Evolutionary conservation across 2,888 invertebrate species (phyloP).

Genomic region (Punctoribates punctum): DNA sequence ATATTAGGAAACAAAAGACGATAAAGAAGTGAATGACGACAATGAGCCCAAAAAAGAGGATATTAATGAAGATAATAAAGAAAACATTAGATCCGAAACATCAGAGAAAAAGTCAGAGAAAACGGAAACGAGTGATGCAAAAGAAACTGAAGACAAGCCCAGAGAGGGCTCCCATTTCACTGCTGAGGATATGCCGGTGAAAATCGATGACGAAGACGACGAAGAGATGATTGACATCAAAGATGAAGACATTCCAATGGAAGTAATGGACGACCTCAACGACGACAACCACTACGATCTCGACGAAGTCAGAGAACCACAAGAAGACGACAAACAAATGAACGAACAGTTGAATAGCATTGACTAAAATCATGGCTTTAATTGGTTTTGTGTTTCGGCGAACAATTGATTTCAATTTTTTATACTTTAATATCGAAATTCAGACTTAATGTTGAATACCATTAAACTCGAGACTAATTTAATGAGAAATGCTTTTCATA

Average conservation of each 20-base stretch:
- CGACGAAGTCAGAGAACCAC: conserved; percentile 5
- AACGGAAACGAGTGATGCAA: neutral
- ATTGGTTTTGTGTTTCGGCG: neutral
- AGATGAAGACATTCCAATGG: conserved; percentile 19
- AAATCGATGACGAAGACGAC: conserved; percentile 26
- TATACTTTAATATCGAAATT: no score
- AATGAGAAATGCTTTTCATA: neutral
- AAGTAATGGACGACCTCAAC: conserved; percentile 13
- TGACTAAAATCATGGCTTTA: neutral
- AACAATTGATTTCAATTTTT: neutral
- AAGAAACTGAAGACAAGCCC: neutral
- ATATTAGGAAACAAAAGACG: neutral
- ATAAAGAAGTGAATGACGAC: neutral
- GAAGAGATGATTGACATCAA: conserved; percentile 27
- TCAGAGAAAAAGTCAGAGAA: neutral
- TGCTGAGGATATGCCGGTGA: conserved; percentile 17
- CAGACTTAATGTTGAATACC: no score
- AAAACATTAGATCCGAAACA: neutral
- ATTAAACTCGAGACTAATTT: neutral
- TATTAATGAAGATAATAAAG: neutral
- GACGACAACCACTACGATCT: conserved; percentile 12
- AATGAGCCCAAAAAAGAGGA: neutral
- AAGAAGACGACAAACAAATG: conserved; percentile 27
- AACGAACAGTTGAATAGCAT: conserved; percentile 27
- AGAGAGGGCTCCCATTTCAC: conserved; percentile 23